Evolutionary conservation across 2,797 vertebrate genomes (phyloP), one percentile per base, ranked within the genome.

Genomic region (Chaetophractus vellerosus): DNA sequence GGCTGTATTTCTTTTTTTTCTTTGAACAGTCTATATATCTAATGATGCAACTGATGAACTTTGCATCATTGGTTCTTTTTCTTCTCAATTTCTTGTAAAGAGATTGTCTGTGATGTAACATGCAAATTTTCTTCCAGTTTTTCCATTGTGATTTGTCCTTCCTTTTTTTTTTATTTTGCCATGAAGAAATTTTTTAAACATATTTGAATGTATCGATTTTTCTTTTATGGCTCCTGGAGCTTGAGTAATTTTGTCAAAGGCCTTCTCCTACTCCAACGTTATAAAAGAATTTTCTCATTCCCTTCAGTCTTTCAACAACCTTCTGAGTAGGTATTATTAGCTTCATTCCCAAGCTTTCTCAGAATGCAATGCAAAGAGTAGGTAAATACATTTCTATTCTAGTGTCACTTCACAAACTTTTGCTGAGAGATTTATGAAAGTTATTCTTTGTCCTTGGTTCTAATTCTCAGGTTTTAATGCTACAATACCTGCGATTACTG

Each of bases 61-160:
- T 81, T 48, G 71, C 8, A 9, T 48, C 28, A 9, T 79, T 68
- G 61, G 18, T 55, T 23, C 23, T 66, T 69, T 95, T 96, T 95
- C 72, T 94, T 82, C 74, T 96, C 75, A 59, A 55, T 66, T 96
- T 90, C 81, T 84, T 80, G 69, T 78, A 88, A 85, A 91, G 85
- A 69, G 28, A 86, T 83, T 48, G 52, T 55, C 52, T 80, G 31
- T 87, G 41, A 38, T 33, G 57, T 33, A 48, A 92, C 36, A 88
- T 18, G 33, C 26, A 90, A 36, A 28, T 82, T 72, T 57, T 31
- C 8, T 88, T 85, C n/a, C 38, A 64, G 21, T 59, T 80, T 93
- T 92, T 52, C 63, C 91, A 75, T 83, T 59, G 5, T 31, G 28
- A 79, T 95, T 80, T 84, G n/a, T 5, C 41, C 57, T 89, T 91